A percentile compares a stretch with the other conserved stretches of the same genome.
Conservation (phyloP, 2,888 invertebrate species). For the Parnassius glacialis region DNA sequence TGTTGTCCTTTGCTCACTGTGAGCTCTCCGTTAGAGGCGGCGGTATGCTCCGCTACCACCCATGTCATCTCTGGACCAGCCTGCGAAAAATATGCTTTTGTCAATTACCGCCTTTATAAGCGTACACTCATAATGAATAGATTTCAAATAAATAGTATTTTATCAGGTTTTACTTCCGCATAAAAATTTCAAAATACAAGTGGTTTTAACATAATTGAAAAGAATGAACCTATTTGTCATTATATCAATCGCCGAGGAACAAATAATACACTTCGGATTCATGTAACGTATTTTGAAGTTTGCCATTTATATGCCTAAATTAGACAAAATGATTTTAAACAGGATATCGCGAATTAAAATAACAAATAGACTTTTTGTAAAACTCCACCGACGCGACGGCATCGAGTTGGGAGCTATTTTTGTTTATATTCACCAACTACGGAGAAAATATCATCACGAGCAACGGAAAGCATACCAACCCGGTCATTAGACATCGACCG, state of each 20-base stretch:
- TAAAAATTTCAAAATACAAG: too few species aligned
- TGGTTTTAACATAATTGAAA: not conserved
- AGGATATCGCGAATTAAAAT: not conserved
- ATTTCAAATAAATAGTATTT: too few species aligned
- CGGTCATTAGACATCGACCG: too few species aligned
- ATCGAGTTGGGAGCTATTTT: not conserved
- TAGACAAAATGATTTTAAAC: not conserved
- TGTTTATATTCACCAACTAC: not conserved
- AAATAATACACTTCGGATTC: not conserved
- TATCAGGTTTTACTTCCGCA: too few species aligned
- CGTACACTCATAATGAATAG: too few species aligned
- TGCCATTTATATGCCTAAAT: not conserved
- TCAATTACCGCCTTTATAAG: too few species aligned
- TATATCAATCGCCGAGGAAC: too few species aligned
- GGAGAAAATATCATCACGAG: too few species aligned
- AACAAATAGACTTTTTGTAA: not conserved
- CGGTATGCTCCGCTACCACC: constrained; percentile 92
- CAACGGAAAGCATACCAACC: too few species aligned
- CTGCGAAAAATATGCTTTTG: constrained; percentile 61
- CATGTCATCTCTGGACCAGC: constrained; percentile 93
- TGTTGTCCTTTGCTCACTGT: constrained; percentile 95
- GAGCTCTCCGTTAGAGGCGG: constrained; percentile 89
- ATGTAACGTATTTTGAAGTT: not conserved
- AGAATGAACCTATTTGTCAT: not conserved
- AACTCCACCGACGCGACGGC: not conserved